Base-by-base conservation (phyloP, 2,113 vertebrate species). In the Todiramphus saurophagus region DNA sequence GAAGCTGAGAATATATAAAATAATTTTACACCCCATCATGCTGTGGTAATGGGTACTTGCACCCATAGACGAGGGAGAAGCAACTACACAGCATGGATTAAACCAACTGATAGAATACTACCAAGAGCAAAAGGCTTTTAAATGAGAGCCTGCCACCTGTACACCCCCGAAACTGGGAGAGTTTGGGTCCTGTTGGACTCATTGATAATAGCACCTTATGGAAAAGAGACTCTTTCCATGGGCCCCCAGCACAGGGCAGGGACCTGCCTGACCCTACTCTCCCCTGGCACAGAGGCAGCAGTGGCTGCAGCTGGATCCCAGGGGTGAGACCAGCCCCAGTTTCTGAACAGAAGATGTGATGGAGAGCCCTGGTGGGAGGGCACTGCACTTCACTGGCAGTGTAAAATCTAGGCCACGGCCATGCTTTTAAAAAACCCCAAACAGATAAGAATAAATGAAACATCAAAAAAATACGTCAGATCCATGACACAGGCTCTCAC, bases 1-100 rank as follows among this genome's bases (percentile, higher is more conserved):
- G 66, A 95, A 77, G 85, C 93, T 66, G 64, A 87, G 92, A 96
- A 95, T 55, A 43, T 37, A 96, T 24, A 94, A 94, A 94, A 91
- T 62, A 81, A 92, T 79, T 78, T 58, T 75, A 93, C 31, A 88
- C 77, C 67, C 66, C 55, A 75, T 83, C 66, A 33, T 70, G 16
- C 46, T 53, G 48, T 28, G 41, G 69, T 44, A 94, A 94, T 25
- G 55, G 89, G 88, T 66, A 53, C 83, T 79, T 90, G 78, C 87
- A 79, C 72, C 67, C 87, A 82, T 13, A 90, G 69, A 37, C 77
- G 58, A 83, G 59, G 72, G 44, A 89, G 87, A 64, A 66, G 35
- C 24, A 41, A 27, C 28, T 66, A 23, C 2, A 69, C 21, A 35
- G 13, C 11, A 18, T 19, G 43, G 56, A 68, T 78, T 28, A 20